phyloP scores from a whole-genome alignment of 2,888 invertebrate species.

The Cremastinae sp. region DNA sequence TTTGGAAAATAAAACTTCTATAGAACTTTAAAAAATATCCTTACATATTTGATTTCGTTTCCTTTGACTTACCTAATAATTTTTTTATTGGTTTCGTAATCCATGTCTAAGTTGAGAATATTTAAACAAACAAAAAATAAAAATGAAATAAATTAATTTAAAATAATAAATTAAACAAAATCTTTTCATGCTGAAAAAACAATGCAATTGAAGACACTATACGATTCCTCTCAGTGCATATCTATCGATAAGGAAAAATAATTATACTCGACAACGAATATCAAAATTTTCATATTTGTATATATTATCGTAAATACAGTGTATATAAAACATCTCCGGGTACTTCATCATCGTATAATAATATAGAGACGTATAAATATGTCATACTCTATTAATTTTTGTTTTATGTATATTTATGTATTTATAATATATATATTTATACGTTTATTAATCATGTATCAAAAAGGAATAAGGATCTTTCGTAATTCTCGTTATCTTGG shows the following conservation, averaged over 20 bases:
- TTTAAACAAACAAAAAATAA: too few relatives aligned
- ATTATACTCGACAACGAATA: neutral
- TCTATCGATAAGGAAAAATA: neutral
- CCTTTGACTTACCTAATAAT: too few relatives aligned
- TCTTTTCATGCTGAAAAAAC: too few relatives aligned
- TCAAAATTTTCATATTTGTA: conserved; percentile 61
- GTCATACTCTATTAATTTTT: conserved; percentile 63
- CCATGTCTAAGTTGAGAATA: too few relatives aligned
- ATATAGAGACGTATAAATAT: conserved; percentile 71
- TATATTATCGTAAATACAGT: conserved; percentile 77
- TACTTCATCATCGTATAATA: conserved; percentile 68
- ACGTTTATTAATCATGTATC: conserved; percentile 67
- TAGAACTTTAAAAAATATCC: too few relatives aligned
- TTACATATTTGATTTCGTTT: too few relatives aligned
- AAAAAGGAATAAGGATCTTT: conserved; percentile 68
- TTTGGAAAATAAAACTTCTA: too few relatives aligned
- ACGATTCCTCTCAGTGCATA: too few relatives aligned
- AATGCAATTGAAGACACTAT: too few relatives aligned
- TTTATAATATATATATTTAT: conserved; percentile 42
- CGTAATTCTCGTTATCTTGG: conserved; percentile 21
- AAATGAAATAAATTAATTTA: too few relatives aligned
- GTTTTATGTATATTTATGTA: conserved; percentile 23
- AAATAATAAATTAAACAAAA: too few relatives aligned
- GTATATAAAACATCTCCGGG: conserved; percentile 75
- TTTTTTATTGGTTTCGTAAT: too few relatives aligned